Conservation (phyloP, 2,888 invertebrate species). For the Deilephila elpenor region DNA sequence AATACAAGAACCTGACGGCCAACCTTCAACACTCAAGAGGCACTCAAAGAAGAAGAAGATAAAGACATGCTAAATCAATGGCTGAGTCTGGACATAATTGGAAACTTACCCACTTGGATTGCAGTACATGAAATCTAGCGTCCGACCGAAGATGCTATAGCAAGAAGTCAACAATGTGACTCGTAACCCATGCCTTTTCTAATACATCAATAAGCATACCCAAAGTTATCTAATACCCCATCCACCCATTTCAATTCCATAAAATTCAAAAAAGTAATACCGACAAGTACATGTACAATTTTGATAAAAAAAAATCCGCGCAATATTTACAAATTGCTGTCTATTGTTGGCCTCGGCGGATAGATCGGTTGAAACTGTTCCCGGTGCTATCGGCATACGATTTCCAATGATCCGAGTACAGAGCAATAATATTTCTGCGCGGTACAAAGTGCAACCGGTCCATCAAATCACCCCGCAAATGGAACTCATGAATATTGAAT, state of each 20-base stretch:
- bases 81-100: no score
- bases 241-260: background rate
- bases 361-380: constrained; percentile 26
- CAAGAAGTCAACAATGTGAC: no score
- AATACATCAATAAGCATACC: background rate
- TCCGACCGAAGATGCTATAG: no score
- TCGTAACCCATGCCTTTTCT: no score
- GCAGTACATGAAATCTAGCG: no score
- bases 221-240: background rate
- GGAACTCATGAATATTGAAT: constrained; percentile 51
- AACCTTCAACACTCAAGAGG: no score
- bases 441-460: constrained; percentile 59
- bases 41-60: no score
- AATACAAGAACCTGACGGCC: no score
- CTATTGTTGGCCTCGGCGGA: constrained; percentile 18
- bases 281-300: constrained; percentile 35
- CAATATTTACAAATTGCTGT: constrained; percentile 36
- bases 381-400: constrained; percentile 14
- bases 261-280: constrained; percentile 17
- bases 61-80: no score
- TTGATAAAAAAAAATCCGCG: constrained; percentile 30
- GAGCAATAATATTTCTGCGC: constrained; percentile 65
- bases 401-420: constrained; percentile 64
- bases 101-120: no score
- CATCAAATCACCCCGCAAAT: constrained; percentile 73